Base-by-base conservation (phyloP, 2,888 invertebrate species). In the Zaprionus obscuricornis region DNA sequence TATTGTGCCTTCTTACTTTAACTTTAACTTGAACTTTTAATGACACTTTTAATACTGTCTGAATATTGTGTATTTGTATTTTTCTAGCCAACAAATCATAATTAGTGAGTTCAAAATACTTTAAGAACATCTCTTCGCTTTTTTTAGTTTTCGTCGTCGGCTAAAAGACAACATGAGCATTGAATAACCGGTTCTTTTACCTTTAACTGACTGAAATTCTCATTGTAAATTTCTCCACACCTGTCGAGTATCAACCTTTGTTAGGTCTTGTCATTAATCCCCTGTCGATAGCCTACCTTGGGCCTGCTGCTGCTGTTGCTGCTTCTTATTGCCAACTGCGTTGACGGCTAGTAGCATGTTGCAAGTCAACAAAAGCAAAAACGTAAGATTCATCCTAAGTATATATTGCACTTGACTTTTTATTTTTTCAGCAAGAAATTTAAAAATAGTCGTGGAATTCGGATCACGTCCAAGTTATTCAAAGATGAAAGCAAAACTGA, bases 401-500 rank as follows among this genome's bases (percentile, higher is more conserved):
- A 52, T 68, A 75, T 84, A 34, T 58, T 74, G 62, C 65, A 72
- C 71, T 63, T 63, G 16, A 49, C 46, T 45, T 24, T 62, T 3
- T 31, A 14, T 14, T 64, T 49, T 52, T 49, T 54, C 22, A 50
- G 62, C 39, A 56, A n/a, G 29, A 51, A 56, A 10, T 17, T 47
- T 10, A 47, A 27, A 14, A 36, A 27, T 8, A 20, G 22, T 11
- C 11, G 8, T 10, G 6, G 6, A 55, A 31, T 59, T 37, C 51
- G 37, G 26, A 11, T 54, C 56, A 57, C 64, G 66, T 74, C 74
- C 47, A 20, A 60, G 55, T 62, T 60, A 33, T 54, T 74, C 65
- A 49, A 67, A 57, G 84, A 65, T 70, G 63, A 69, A 76, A 72
- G 65, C 66, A 47, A 67, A 83, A 88, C 87, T 88, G 86, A 82